phyloP scores from a whole-genome alignment of 2,888 invertebrate genomes.

The Metallyticus violacea region DNA sequence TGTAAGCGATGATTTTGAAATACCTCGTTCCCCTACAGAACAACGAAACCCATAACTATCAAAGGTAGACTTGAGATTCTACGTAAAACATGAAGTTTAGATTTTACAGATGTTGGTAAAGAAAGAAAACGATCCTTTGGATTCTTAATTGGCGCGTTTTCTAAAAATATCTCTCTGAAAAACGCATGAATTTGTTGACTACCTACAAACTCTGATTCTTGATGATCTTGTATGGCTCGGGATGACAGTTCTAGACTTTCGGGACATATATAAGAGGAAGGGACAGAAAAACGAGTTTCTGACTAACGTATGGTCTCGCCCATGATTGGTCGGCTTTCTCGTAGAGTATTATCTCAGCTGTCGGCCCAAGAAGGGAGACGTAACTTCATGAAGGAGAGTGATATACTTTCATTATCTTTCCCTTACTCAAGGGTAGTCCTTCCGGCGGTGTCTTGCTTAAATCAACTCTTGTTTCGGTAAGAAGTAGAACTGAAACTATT shows the following conservation, averaged over 20 bases:
- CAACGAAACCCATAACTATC: not conserved
- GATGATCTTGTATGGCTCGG: not conserved
- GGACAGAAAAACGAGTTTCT: not conserved
- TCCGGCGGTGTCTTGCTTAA: too few relatives aligned
- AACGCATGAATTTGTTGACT: not conserved
- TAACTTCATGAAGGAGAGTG: not conserved
- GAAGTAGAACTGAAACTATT: not conserved
- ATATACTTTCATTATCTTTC: not conserved
- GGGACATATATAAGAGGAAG: not conserved
- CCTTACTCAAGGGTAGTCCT: not conserved
- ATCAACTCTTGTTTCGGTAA: not conserved
- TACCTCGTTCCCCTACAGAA: too few relatives aligned
- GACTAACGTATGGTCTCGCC: not conserved
- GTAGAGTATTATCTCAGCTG: not conserved
- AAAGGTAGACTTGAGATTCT: not conserved
- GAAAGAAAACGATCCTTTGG: not conserved
- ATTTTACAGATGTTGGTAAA: not conserved
- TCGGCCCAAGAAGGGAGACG: not conserved
- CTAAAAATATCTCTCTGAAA: not conserved
- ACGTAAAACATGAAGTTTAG: not conserved
- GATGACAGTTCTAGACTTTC: not conserved
- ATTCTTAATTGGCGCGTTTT: not conserved
- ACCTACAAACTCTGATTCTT: not conserved
- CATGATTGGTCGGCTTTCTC: not conserved
- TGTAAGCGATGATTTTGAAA: too few relatives aligned